These are phyloP conservation scores for Entosphenus tridentatus DNA, from an alignment of 2,113 vertebrate genomes.

Conservation along the genomic window DNA sequence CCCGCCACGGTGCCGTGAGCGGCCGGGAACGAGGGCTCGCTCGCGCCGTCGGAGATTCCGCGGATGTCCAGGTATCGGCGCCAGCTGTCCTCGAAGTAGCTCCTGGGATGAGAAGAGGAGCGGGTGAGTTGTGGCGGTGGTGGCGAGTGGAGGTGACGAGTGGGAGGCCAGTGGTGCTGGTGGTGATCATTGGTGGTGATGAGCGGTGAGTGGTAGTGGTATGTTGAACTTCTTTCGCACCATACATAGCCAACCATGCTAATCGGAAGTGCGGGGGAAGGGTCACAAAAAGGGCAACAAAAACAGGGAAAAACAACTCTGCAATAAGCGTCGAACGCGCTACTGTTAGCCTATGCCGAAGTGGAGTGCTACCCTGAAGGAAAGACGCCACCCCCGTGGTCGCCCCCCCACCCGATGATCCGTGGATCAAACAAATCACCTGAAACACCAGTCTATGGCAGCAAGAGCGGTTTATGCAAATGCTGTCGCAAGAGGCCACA, in stretches of 20 bases:
- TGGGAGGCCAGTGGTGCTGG: too few relatives aligned
- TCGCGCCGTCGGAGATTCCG: conserved; percentile 27
- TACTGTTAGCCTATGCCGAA: too few relatives aligned
- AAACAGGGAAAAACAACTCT: too few relatives aligned
- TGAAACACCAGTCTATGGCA: background rate
- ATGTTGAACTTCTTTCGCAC: too few relatives aligned
- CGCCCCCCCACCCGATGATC: background rate
- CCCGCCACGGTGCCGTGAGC: conserved; percentile 21
- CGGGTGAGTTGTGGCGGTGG: background rate
- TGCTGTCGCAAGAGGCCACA: background rate
- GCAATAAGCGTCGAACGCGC: too few relatives aligned
- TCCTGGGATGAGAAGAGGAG: conserved; percentile 16
- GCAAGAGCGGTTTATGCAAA: background rate
- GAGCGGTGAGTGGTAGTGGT: too few relatives aligned
- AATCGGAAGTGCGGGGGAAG: too few relatives aligned
- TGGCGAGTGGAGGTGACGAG: background rate
- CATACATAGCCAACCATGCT: too few relatives aligned
- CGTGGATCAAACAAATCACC: too few relatives aligned
- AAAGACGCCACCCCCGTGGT: background rate
- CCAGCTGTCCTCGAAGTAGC: conserved; percentile 35
- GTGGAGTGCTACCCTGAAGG: too few relatives aligned
- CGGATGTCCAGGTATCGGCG: conserved; percentile 25
- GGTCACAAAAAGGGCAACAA: too few relatives aligned
- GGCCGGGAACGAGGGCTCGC: conserved; percentile 22
- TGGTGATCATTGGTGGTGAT: too few relatives aligned